A percentile compares a stretch with the other conserved stretches of the same genome.
phyloP scores from a whole-genome alignment of 2,888 invertebrate species.

The Scotopteryx bipunctaria region DNA sequence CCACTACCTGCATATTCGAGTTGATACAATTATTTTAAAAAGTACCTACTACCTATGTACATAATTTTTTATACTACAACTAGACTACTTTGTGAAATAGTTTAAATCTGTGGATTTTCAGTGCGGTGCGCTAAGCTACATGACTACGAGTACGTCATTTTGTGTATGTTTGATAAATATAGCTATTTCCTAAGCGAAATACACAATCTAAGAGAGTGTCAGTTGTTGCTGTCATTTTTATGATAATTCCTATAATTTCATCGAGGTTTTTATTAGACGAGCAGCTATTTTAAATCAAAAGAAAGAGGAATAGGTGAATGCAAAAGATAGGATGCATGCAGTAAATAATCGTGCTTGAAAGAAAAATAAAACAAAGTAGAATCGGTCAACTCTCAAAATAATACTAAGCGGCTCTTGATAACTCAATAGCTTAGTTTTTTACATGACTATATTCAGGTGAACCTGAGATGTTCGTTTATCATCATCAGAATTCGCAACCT shows the following conservation, averaged over 20 bases:
- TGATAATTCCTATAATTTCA: neutral
- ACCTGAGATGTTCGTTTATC: too few species aligned
- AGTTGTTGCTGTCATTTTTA: neutral
- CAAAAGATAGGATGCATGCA: conserved; percentile 12
- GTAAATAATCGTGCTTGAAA: conserved; percentile 4
- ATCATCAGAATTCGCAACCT: too few species aligned
- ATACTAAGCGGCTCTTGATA: conserved; percentile 7
- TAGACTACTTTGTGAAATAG: conserved; percentile 1
- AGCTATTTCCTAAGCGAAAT: too few species aligned
- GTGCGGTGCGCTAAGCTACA: conserved; percentile 9
- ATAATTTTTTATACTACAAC: neutral
- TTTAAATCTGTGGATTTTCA: neutral
- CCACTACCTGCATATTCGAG: too few species aligned
- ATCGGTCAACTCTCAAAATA: neutral
- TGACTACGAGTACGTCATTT: conserved; percentile 2
- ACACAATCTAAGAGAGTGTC: too few species aligned
- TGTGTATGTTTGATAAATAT: neutral
- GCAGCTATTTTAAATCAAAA: neutral
- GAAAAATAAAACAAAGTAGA: too few species aligned
- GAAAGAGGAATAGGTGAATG: conserved; percentile 6
- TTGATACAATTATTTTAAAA: neutral
- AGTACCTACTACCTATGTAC: neutral
- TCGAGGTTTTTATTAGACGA: neutral
- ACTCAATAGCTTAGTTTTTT: neutral
- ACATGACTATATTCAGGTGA: too few species aligned